Conservation (phyloP, 2,797 vertebrate species). For the Sebastes kiyomatsui region DNA sequence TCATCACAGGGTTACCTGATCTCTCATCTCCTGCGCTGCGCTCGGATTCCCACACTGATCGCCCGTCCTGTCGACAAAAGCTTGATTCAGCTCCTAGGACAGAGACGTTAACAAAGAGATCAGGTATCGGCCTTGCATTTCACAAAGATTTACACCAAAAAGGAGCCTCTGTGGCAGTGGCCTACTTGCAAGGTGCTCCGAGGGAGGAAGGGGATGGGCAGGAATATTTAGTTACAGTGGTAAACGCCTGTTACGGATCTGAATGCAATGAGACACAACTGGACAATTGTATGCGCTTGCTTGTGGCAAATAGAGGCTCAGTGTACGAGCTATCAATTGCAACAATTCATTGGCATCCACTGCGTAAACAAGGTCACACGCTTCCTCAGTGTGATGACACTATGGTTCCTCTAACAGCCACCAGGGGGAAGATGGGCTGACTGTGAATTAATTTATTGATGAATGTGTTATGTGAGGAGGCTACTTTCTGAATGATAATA, state of each 20-base stretch:
- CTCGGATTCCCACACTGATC: constrained; percentile 80
- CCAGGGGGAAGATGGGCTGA: neutral
- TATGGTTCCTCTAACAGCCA: neutral
- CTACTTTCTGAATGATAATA: neutral
- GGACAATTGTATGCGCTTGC: constrained; percentile 13
- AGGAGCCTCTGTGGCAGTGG: constrained; percentile 39
- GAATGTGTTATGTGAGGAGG: neutral
- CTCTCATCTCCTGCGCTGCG: constrained; percentile 68
- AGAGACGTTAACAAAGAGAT: constrained; percentile 64
- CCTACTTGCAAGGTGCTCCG: constrained; percentile 31
- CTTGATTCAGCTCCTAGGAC: constrained; percentile 74
- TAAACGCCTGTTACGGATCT: constrained; percentile 39
- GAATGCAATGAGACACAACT: constrained; percentile 24
- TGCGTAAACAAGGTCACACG: neutral
- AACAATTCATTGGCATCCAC: constrained; percentile 3
- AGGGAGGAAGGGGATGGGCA: constrained; percentile 1
- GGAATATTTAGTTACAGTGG: constrained; percentile 50
- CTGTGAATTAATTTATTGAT: neutral
- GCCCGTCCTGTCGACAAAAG: constrained; percentile 67
- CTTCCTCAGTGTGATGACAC: neutral
- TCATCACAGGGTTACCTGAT: constrained; percentile 78
- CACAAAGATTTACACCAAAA: constrained; percentile 35
- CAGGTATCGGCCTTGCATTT: constrained; percentile 51
- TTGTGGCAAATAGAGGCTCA: neutral
- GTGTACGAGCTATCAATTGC: neutral